Evolutionary conservation across 2,797 vertebrate species (phyloP), one percentile per base, ranked within the genome.

Genomic region (Eleutherodactylus coqui): DNA sequence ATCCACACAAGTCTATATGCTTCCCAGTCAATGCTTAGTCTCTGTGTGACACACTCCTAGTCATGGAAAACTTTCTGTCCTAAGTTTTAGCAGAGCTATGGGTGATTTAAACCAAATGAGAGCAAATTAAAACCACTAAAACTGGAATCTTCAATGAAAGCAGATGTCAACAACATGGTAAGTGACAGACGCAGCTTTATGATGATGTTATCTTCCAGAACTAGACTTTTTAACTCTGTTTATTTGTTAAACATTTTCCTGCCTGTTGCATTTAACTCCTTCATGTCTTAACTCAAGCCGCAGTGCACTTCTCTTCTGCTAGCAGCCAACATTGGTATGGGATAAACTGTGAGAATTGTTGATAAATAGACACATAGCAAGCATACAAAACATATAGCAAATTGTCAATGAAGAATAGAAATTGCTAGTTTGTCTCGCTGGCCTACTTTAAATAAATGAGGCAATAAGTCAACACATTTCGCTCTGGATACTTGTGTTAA

Each of bases 161-260:
- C 86, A 84, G 82, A 84, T 84, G 82, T 84, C 80, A 84, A 70
- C 86, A 87, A 83, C 83, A 87, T 87, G 86, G 86, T 87, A 87
- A 87, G 86, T 87, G 85, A 78, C 73, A 70, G 38, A 83, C 47
- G 29, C 38, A 27, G 69, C 49, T 77, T 21, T 77, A 58, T 55
- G 58, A 70, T 78, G 36, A 82, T 77, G 80, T 69, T 82, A 76
- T 77, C 75, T 86, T 82, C 64, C 72, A 64, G 45, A 60, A 45
- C 51, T n/a, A 75, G 14, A 76, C 67, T 75, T 38, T 76, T 67
- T 75, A 64, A 27, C 69, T 75, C 19, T 75, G 53, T 86, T 75
- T 81, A 81, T 81, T 86, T 81, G 45, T 70, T 78, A 34, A 16
- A 53, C 38, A 32, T 76, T 77, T 73, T 73, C 34, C 51, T 78